Conservation (phyloP, 2,888 invertebrate genomes). For the Microctonus hyperodae region DNA sequence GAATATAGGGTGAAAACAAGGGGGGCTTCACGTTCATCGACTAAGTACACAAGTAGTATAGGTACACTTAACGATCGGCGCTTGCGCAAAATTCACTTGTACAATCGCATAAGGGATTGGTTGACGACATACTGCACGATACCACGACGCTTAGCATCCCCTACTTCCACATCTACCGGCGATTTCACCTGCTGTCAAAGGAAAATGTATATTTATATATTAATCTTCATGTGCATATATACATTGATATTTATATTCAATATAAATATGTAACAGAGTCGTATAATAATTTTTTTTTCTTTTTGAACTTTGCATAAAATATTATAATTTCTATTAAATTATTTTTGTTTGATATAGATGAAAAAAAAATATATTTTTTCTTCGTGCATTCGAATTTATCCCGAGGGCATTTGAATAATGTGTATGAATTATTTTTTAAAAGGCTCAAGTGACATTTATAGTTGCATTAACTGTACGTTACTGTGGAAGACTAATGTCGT, state of each 20-base stretch:
- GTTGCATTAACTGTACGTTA: neutral
- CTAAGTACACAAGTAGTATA: neutral
- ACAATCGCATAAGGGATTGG: slow-evolving; percentile 1
- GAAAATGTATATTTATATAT: neutral
- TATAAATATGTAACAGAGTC: no score
- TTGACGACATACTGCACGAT: neutral
- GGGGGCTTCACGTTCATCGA: neutral
- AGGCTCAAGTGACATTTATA: no score
- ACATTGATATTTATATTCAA: neutral
- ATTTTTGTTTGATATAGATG: no score
- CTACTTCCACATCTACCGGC: neutral
- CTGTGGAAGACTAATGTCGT: neutral
- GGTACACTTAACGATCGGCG: slow-evolving; percentile 3
- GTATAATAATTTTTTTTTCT: no score
- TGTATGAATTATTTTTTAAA: no score
- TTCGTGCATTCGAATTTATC: no score
- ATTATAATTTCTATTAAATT: no score
- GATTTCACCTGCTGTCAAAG: neutral
- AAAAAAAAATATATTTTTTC: no score
- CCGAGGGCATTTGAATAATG: no score
- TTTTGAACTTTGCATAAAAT: no score
- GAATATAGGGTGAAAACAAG: neutral
- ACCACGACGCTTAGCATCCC: neutral
- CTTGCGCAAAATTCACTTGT: slow-evolving; percentile 17
- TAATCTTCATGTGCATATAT: neutral